Percentiles rank a stretch among this genome's conserved stretches.
These are phyloP conservation scores for Centroberyx gerrardi DNA, from an alignment of 2,797 vertebrate species.

Conservation along the genomic window DNA sequence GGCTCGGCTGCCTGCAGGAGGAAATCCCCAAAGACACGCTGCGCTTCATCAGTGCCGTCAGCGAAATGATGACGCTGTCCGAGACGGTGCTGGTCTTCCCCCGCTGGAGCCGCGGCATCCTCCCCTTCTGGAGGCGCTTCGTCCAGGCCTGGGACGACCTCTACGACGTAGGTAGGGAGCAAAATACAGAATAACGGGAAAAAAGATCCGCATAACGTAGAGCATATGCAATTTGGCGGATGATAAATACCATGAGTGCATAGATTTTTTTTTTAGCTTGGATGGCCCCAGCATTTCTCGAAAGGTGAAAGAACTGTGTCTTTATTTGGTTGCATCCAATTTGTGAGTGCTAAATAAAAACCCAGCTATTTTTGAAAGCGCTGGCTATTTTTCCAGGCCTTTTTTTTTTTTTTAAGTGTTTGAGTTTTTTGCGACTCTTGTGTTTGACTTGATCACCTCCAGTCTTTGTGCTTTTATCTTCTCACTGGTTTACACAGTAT, in stretches of 20 bases:
- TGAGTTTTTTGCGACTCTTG: background rate
- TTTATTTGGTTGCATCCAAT: too few relatives aligned
- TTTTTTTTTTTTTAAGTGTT: background rate
- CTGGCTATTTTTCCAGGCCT: background rate
- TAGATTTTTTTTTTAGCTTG: too few relatives aligned
- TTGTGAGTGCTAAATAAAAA: too few relatives aligned
- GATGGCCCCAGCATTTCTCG: too few relatives aligned
- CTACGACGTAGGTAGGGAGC: slow-evolving; percentile 76
- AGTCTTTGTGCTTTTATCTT: background rate
- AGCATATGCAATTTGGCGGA: too few relatives aligned
- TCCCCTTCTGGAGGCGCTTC: slow-evolving; percentile 85
- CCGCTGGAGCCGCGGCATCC: slow-evolving; percentile 77
- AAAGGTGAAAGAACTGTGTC: too few relatives aligned
- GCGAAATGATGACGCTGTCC: slow-evolving; percentile 80
- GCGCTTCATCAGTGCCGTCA: slow-evolving; percentile 79
- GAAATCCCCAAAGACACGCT: slow-evolving; percentile 82
- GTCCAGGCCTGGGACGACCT: slow-evolving; percentile 87
- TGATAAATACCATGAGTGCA: background rate
- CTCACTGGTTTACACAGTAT: too few relatives aligned
- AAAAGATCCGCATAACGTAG: too few relatives aligned
- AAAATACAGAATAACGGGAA: background rate
- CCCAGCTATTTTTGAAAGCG: too few relatives aligned
- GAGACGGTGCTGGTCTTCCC: slow-evolving; percentile 80
- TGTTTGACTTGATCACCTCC: background rate
- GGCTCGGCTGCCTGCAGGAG: slow-evolving; percentile 85